Conservation (phyloP, 2,797 vertebrate species). For the Parauchenoglanis punctatus region DNA sequence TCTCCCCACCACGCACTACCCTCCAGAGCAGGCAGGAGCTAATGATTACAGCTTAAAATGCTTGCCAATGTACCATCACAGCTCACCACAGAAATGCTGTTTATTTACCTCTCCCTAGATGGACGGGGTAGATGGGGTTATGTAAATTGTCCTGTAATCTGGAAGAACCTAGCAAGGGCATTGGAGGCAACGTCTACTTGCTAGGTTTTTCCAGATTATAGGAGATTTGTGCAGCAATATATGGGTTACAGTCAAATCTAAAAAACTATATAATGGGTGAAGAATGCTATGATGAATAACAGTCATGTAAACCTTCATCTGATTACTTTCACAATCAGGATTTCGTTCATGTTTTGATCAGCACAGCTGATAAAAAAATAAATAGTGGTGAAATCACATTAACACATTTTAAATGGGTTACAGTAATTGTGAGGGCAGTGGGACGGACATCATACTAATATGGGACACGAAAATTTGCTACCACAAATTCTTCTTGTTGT, state of each 20-base stretch:
- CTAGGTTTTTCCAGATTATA: no score
- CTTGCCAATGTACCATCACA: slow-evolving; percentile 32
- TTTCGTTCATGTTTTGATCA: not conserved
- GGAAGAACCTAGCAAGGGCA: no score
- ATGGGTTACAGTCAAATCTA: slow-evolving; percentile 8
- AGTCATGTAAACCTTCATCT: not conserved
- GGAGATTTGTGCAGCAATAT: not conserved
- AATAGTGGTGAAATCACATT: not conserved
- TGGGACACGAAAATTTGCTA: not conserved
- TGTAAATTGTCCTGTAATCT: not conserved
- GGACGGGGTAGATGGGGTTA: not conserved
- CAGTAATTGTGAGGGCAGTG: not conserved
- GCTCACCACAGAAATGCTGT: slow-evolving; percentile 14
- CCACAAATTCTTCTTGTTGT: not conserved
- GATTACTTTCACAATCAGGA: not conserved
- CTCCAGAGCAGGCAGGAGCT: slow-evolving; percentile 13
- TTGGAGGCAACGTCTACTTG: no score
- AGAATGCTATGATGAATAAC: not conserved
- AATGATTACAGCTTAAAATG: slow-evolving; percentile 6
- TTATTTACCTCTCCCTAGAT: not conserved
- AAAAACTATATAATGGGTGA: not conserved
- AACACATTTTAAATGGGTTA: not conserved
- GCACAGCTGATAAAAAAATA: not conserved
- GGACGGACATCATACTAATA: not conserved
- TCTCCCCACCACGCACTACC: slow-evolving; percentile 9